phyloP scores from a whole-genome alignment of 2,797 vertebrate species.

The Sphaeramia orbicularis region DNA sequence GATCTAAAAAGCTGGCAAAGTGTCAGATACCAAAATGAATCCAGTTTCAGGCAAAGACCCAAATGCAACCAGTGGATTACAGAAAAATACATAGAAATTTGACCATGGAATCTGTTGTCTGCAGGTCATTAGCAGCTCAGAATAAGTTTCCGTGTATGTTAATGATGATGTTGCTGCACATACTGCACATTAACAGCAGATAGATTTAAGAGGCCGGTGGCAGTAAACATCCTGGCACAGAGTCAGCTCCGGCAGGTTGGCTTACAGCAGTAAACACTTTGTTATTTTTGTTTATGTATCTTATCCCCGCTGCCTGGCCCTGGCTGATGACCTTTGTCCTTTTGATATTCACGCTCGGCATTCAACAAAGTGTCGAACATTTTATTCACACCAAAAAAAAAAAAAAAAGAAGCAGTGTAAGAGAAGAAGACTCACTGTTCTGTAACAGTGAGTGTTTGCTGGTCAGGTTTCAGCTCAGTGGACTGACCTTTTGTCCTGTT shows the following conservation, averaged over 20 bases:
- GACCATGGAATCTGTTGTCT: background rate
- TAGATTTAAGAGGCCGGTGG: background rate
- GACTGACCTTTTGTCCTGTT: slow-evolving; percentile 12
- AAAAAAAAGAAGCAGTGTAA: background rate
- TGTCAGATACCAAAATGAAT: no score
- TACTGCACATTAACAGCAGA: background rate
- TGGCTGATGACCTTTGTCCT: slow-evolving; percentile 38
- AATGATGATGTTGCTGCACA: background rate
- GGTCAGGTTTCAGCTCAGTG: background rate
- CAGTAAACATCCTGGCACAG: slow-evolving; percentile 17
- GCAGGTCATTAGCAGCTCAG: background rate
- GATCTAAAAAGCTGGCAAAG: no score
- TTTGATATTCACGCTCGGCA: slow-evolving; percentile 20
- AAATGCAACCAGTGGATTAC: no score
- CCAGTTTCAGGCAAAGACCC: no score
- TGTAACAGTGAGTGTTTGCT: background rate
- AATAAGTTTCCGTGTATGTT: background rate
- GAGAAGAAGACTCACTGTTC: slow-evolving; percentile 1
- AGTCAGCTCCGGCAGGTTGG: slow-evolving; percentile 6
- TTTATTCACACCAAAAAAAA: background rate
- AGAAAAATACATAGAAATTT: no score
- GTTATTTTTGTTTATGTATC: slow-evolving; percentile 44
- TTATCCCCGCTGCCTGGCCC: slow-evolving; percentile 26
- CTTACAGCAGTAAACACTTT: slow-evolving; percentile 50
- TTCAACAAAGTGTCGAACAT: slow-evolving; percentile 3